Evolutionary conservation across 30 jellyfish, hydroid and myxozoan genomes (phyloP).

Genomic region (Catostylus mosaicus): DNA sequence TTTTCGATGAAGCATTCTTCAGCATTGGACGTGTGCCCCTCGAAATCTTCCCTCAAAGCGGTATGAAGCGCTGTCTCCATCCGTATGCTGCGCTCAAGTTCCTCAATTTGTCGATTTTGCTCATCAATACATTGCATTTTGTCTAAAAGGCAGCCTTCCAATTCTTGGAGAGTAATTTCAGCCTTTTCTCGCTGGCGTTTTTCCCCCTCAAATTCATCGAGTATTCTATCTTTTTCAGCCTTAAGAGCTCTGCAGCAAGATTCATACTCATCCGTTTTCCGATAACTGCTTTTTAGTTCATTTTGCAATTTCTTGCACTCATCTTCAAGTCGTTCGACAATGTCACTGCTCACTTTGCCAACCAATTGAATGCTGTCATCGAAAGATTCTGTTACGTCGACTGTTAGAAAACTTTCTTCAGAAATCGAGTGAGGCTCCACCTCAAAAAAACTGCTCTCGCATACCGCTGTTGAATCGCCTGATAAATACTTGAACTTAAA

Average conservation of each 20-base stretch:
- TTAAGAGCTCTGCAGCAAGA: conserved; percentile 8
- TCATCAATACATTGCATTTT: conserved; percentile 32
- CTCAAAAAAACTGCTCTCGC: conserved; percentile 37
- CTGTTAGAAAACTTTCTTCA: conserved; percentile 35
- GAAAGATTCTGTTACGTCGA: conserved; percentile 2
- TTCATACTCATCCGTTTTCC: conserved; percentile 10
- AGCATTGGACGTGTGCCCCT: conserved; percentile 34
- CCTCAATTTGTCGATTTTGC: conserved; percentile 30
- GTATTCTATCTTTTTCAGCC: conserved; percentile 8
- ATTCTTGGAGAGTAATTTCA: conserved; percentile 30
- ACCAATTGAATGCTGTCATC: neutral
- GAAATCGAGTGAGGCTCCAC: conserved; percentile 29
- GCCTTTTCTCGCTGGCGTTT: conserved; percentile 42
- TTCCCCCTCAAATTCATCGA: conserved; percentile 15
- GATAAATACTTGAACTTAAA: conserved; percentile 43
- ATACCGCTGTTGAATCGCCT: conserved; percentile 22
- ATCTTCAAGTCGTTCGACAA: conserved; percentile 15
- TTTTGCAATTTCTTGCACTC: conserved; percentile 32
- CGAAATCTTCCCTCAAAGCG: conserved; percentile 59
- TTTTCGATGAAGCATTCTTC: conserved; percentile 44
- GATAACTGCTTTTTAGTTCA: neutral
- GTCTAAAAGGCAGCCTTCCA: conserved; percentile 16
- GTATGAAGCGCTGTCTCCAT: conserved; percentile 39
- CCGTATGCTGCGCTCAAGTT: conserved; percentile 40
- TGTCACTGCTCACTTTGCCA: conserved; percentile 10